Base-by-base conservation (phyloP, 2,113 vertebrate species). In the Urocitellus parryii region DNA sequence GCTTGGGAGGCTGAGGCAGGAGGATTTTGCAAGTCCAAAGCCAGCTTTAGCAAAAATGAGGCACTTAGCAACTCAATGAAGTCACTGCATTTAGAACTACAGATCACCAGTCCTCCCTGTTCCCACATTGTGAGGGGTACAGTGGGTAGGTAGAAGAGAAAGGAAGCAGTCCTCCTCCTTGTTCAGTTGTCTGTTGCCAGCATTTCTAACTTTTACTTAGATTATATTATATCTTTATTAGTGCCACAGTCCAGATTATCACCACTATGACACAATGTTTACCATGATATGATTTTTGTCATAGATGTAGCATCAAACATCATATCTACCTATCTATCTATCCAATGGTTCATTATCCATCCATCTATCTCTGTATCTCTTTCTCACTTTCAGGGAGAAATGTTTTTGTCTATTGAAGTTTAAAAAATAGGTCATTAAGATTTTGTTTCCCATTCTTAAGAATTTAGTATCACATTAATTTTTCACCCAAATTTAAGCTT, bases 91-190 rank as follows among this genome's bases (percentile, higher is more conserved):
- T 78, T 72, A 42, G 67, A 68, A 8, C 78, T 67, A 4, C 25
- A 73, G 32, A 87, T 17, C 7, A 65, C 32, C 32, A 58, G 11
- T 58, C 51, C 24, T 87, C 61, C 48, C 37, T 42, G 48, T 5
- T 17, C 8, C 1, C 9, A 39, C 14, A 58, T 1, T 0, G 2
- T n/a, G 63, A 79, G 6, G 61, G 13, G 7, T 70, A 8, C 37
- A 53, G 2, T 48, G 51, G 42, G 37, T 3, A 48, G 12, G 34
- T 5, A 76, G 77, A 76, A 72, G 11, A 72, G 11, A 63, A 45
- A 18, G 37, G 51, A 88, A 74, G 42, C 32, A 42, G 24, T 74
- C 13, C 63, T 51, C 17, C 27, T 94, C 73, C 32, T 86, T 27
- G 1, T 53, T 29, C 11, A 58, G 2, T 25, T 70, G 39, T 63